Percentiles rank a stretch among this genome's conserved stretches.
Evolutionary conservation across 2,888 invertebrate genomes (phyloP).

Genomic region (Lomographa bimaculata): DNA sequence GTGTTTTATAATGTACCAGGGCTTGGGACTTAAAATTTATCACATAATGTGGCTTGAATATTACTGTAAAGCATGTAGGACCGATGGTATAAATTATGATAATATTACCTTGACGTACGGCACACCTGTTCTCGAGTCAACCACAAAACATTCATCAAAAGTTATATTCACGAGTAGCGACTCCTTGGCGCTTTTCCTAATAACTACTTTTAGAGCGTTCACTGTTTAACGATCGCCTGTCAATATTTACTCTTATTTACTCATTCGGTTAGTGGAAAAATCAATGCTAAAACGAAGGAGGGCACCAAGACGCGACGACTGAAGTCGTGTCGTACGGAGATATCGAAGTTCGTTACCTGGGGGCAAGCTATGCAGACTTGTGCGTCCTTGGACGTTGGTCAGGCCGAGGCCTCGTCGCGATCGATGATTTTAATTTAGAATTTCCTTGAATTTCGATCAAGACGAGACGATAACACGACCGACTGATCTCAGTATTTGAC

Average conservation of each 20-base stretch:
- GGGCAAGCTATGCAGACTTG: slow-evolving; percentile 2
- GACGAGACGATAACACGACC: slow-evolving; percentile 3
- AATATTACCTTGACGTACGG: too few species aligned
- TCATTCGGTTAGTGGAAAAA: slow-evolving; percentile 60
- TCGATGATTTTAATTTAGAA: slow-evolving; percentile 22
- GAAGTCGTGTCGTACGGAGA: slow-evolving; percentile 11
- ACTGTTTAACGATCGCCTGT: slow-evolving; percentile 12
- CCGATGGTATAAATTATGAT: too few species aligned
- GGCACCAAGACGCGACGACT: slow-evolving; percentile 16
- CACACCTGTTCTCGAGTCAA: too few species aligned
- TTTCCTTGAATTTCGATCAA: slow-evolving; percentile 4
- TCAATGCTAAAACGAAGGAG: slow-evolving; percentile 51
- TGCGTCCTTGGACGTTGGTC: slow-evolving; percentile 52
- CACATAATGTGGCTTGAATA: too few species aligned
- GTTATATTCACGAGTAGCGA: too few species aligned
- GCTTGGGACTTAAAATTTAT: too few species aligned
- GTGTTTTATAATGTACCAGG: too few species aligned
- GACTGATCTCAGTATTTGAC: too few species aligned
- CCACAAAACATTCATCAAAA: too few species aligned
- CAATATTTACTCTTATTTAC: slow-evolving; percentile 62
- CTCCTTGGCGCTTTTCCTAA: too few species aligned
- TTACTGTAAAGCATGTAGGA: too few species aligned
- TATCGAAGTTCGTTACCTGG: slow-evolving; percentile 17
- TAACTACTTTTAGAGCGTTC: too few species aligned
- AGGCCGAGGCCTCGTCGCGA: slow-evolving; percentile 39